Conservation (phyloP, 2,888 invertebrate genomes). For the Melinopterus prodromus region DNA sequence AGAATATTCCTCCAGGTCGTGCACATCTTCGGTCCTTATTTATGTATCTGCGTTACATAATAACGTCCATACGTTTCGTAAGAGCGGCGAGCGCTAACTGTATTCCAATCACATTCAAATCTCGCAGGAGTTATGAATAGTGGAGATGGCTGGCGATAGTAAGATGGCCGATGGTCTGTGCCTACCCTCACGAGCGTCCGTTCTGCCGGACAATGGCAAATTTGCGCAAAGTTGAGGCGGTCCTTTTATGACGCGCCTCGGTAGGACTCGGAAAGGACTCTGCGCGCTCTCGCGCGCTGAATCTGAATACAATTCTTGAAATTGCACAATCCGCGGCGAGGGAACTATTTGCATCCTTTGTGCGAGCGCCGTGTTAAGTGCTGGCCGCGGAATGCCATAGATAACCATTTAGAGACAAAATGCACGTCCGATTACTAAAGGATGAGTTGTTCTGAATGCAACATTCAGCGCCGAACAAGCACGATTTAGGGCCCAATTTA, state of each 20-base stretch:
- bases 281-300: conserved; percentile 4
- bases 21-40: background rate
- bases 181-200: background rate
- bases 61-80: too few species aligned
- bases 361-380: conserved; percentile 18
- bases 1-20: background rate
- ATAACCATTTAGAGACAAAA: conserved; percentile 34
- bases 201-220: background rate
- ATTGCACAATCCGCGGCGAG: conserved; percentile 15
- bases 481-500: conserved; percentile 18
- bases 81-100: background rate
- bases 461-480: conserved; percentile 9
- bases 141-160: background rate
- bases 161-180: background rate
- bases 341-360: conserved; percentile 17
- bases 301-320: conserved; percentile 26
- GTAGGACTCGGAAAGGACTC: background rate
- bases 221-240: background rate
- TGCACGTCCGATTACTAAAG: conserved; percentile 29
- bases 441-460: conserved; percentile 16
- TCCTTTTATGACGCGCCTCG: conserved; percentile 33
- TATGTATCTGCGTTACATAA: background rate
- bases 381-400: conserved; percentile 29
- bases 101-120: background rate
- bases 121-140: background rate